These are phyloP conservation scores for Elachura formosa DNA, from an alignment of 2,113 vertebrate genomes.

Conservation along the genomic window DNA sequence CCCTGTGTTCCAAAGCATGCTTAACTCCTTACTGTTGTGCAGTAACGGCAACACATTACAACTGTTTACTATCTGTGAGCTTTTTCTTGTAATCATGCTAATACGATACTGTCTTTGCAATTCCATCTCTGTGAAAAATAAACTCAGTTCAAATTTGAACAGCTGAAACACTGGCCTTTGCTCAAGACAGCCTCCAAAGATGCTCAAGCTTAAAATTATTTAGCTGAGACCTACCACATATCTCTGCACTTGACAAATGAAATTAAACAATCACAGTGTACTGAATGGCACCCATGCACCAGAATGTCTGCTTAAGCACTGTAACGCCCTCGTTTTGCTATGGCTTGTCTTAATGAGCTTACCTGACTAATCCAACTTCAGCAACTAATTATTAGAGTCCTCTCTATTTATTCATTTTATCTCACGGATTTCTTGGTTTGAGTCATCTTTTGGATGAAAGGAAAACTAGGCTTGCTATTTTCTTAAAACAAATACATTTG, in stretches of 20 bases:
- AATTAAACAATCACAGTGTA: not conserved
- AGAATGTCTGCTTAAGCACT: not conserved
- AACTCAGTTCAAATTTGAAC: slow-evolving; percentile 23
- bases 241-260: not conserved
- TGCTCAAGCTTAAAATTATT: not conserved
- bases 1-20: not conserved
- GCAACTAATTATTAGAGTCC: not conserved
- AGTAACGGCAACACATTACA: not conserved
- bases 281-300: not conserved
- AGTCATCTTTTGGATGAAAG: not conserved
- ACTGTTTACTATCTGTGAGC: not conserved
- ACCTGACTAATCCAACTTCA: not conserved
- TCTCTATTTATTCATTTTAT: not conserved
- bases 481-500: not conserved
- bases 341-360: not conserved
- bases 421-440: not conserved
- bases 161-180: slow-evolving; percentile 24
- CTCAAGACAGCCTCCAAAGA: not conserved
- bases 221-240: not conserved
- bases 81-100: not conserved
- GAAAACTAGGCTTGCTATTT: not conserved
- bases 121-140: slow-evolving; percentile 25
- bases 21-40: not conserved
- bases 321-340: not conserved
- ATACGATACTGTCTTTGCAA: slow-evolving; percentile 39